Evolutionary conservation across 1,140 invertebrate genomes (phyloP), one percentile per base, ranked within the genome.

Genomic region (Drosophila eugracilis): DNA sequence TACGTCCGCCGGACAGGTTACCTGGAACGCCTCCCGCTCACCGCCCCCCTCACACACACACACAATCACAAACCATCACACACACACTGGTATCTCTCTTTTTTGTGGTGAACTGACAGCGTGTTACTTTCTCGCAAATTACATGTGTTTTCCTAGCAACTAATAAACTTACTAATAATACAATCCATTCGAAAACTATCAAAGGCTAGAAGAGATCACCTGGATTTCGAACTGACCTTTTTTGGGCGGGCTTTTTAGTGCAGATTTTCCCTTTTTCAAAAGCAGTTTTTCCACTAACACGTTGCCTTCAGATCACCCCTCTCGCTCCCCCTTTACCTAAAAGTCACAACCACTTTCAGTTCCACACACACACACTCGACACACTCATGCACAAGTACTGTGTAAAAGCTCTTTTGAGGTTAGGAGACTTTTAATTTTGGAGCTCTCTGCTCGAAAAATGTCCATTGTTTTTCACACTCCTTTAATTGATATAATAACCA

Each of bases 121-220:
- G 83, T 88, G 83, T 88, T 88, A 88, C 83, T 88, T 88, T 88
- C 83, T 89, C 84, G 84, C 78, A 59, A 83, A 89, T 88, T 88
- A 88, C 83, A 88, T 88, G 83, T 88, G 84, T 88, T 88, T 86
- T 89, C 32, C 58, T 70, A 54, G 66, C 72, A 59, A 63, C 26
- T n/a, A 7, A 45, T 14, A 24, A 22, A n/a, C 19, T 32, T 32
- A 47, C 34, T 17, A 5, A 52, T 52, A 53, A 9, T 17, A 30
- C 24, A n/a, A 15, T 42, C 69, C 30, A 74, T 37, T 17, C 10
- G 28, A 34, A 24, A 36, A 32, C 22, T 28, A 9, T 26, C 37
- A 4, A n/a, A n/a, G 1, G 17, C 10, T 5, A 3, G 5, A 1
- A 30, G 22, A 10, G 17, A n/a, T 39, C 19, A 5, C 5, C 24